phyloP scores from a whole-genome alignment of 2,113 vertebrate species.

The Tachysurus vachellii region DNA sequence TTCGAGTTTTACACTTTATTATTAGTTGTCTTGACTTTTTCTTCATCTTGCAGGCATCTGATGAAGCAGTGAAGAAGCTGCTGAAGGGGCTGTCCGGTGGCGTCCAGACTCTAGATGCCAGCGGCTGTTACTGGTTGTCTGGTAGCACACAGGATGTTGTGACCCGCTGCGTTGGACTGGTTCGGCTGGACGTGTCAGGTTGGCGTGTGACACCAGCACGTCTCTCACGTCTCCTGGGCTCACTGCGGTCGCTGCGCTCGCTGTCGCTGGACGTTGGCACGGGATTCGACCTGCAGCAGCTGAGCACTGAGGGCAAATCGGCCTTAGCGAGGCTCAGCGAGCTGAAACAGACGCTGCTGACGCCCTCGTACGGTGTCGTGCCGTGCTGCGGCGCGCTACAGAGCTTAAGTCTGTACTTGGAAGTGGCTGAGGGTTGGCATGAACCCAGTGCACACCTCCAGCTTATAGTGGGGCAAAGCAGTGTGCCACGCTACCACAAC shows the following conservation, averaged over 20 bases:
- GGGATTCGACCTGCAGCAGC: slow-evolving; percentile 82
- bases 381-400: slow-evolving; percentile 90
- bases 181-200: slow-evolving; percentile 86
- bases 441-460: slow-evolving; percentile 87
- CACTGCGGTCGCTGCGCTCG: slow-evolving; percentile 78
- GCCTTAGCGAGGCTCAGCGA: slow-evolving; percentile 84
- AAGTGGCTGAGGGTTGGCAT: slow-evolving; percentile 54
- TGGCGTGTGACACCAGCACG: slow-evolving; percentile 85
- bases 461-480: slow-evolving; percentile 97
- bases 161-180: slow-evolving; percentile 81
- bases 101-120: slow-evolving; percentile 86
- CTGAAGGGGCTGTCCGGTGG: slow-evolving; percentile 79
- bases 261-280: slow-evolving; percentile 87
- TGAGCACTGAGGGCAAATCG: slow-evolving; percentile 87
- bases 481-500: slow-evolving; percentile 93
- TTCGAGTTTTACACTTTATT: neutral
- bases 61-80: slow-evolving; percentile 78
- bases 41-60: slow-evolving; percentile 74
- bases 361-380: slow-evolving; percentile 90
- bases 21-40: neutral
- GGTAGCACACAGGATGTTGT: slow-evolving; percentile 80
- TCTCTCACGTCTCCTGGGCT: slow-evolving; percentile 87
- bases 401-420: slow-evolving; percentile 84
- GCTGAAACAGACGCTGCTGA: slow-evolving; percentile 89
- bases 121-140: slow-evolving; percentile 92